Evolutionary conservation across 2,113 vertebrate genomes (phyloP), one percentile per base, ranked within the genome.

Genomic region (Cochlearius cochlearius): DNA sequence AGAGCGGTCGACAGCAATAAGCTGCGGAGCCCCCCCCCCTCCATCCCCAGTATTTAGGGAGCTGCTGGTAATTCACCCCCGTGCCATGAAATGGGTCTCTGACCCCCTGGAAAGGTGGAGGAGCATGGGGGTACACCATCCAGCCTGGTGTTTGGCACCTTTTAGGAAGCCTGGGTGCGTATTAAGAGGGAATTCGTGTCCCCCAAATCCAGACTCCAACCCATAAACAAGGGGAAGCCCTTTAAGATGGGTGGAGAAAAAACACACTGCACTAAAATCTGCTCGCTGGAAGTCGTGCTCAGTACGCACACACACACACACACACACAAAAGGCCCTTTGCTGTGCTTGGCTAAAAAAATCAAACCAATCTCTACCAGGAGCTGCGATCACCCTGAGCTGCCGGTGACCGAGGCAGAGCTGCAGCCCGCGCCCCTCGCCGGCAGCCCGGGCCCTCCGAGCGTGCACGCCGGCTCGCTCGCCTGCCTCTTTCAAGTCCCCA

Each of bases 61-160:
- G 15, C 30, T 56, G 59, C 32, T 64, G 59, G 6, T 11, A 67
- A 78, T 82, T 64, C 87, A 21, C 64, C 69, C 19, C 7, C 1
- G 22, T 18, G 43, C 45, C 72, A 81, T 47, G 9, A 82, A 86
- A 80, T 11, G 38, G 34, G 9, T 38, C 32, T 25, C 34, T 21
- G 27, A 30, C 34, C 49, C 74, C 29, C 34, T n/a, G 64, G 63
- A 43, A 64, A 43, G 45, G 59, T 5, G n/a, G 50, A 29, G 21
- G 32, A 50, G 25, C 1, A 1, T 0, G 0, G 38, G 34, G 27
- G 1, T 64, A 16, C 50, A 25, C 8, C 32, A 14, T 17, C 55
- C 91, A 75, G 41, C 36, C 60, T 19, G 55, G 23, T 3, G 8
- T 30, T 16, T 23, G 41, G 34, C 47, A 75, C 26, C 58, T 45